These are phyloP conservation scores for Timandra comae DNA, from an alignment of 2,888 invertebrate species.

Conservation along the genomic window DNA sequence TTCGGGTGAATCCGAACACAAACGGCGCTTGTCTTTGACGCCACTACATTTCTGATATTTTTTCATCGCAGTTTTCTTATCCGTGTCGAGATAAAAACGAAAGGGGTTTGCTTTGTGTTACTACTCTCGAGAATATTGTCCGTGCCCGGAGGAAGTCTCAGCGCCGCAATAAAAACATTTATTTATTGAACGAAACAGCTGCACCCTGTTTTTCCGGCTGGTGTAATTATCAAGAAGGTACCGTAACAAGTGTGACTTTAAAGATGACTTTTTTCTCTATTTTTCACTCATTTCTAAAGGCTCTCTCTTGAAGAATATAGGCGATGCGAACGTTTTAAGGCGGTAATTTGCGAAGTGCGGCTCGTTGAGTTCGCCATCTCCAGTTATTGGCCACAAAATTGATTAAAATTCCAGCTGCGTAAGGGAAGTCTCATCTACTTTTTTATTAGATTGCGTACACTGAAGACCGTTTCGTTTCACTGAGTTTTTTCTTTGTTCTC, in stretches of 20 bases:
- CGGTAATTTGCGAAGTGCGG: slow-evolving; percentile 57
- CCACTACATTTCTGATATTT: slow-evolving; percentile 27
- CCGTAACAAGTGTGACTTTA: slow-evolving; percentile 16
- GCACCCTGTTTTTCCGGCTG: slow-evolving; percentile 16
- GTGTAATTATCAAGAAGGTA: slow-evolving; percentile 23
- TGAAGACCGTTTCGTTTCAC: slow-evolving; percentile 39
- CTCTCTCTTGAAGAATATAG: slow-evolving; percentile 48
- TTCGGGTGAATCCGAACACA: slow-evolving; percentile 26
- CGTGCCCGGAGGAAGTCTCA: slow-evolving; percentile 18
- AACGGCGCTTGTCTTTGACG: slow-evolving; percentile 32
- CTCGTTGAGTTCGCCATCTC: slow-evolving; percentile 37
- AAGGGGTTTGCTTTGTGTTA: slow-evolving; percentile 14
- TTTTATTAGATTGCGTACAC: slow-evolving; percentile 55
- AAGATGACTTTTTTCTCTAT: too few species aligned
- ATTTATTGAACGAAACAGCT: slow-evolving; percentile 29
- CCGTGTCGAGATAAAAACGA: slow-evolving; percentile 20
- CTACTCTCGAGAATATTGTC: slow-evolving; percentile 18
- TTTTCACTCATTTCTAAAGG: slow-evolving; percentile 5
- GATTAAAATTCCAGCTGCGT: slow-evolving; percentile 69
- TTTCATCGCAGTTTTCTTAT: slow-evolving; percentile 26
- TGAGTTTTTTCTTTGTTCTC: slow-evolving; percentile 30
- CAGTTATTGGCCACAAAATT: slow-evolving; percentile 67
- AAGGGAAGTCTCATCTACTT: slow-evolving; percentile 51
- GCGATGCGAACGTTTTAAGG: slow-evolving; percentile 45
- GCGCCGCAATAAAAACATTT: slow-evolving; percentile 22